phyloP scores from a whole-genome alignment of 2,113 vertebrate species.

The Stegastes partitus region DNA sequence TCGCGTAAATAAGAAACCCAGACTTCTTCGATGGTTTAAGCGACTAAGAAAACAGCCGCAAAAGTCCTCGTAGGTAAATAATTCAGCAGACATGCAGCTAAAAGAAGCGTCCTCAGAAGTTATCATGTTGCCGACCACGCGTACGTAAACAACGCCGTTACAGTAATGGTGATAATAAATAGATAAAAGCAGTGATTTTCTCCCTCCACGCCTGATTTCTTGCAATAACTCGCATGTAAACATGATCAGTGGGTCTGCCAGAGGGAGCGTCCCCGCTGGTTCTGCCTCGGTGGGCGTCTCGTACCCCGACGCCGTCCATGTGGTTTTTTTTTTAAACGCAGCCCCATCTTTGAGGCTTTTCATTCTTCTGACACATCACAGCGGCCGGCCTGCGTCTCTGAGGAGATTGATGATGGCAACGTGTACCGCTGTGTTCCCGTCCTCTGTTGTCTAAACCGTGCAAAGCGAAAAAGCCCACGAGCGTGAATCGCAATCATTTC shows the following conservation, averaged over 20 bases:
- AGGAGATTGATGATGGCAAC: constrained; percentile 81
- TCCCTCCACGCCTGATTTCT: constrained; percentile 24
- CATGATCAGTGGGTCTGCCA: constrained; percentile 8
- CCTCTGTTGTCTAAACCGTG: constrained; percentile 48
- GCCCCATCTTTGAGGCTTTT: constrained; percentile 66
- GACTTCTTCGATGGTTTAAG: too few relatives aligned
- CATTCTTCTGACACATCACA: constrained; percentile 79
- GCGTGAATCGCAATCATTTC: constrained; percentile 56
- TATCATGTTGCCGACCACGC: neutral
- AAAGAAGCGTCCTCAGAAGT: too few relatives aligned
- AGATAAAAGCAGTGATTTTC: neutral
- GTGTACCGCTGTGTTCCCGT: constrained; percentile 50
- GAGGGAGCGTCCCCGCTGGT: constrained; percentile 38
- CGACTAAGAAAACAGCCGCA: too few relatives aligned
- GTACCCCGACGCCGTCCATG: constrained; percentile 1
- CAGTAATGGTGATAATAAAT: constrained; percentile 2
- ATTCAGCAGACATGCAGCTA: too few relatives aligned
- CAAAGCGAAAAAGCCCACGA: constrained; percentile 39
- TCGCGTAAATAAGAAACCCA: too few relatives aligned
- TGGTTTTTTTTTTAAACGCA: constrained; percentile 54
- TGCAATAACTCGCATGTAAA: constrained; percentile 48
- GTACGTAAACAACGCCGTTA: neutral
- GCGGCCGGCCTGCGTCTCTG: constrained; percentile 62
- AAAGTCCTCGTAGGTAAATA: too few relatives aligned
- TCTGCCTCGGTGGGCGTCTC: constrained; percentile 19